Evolutionary conservation across 2,888 invertebrate genomes (phyloP).

Genomic region (Arge pagana): DNA sequence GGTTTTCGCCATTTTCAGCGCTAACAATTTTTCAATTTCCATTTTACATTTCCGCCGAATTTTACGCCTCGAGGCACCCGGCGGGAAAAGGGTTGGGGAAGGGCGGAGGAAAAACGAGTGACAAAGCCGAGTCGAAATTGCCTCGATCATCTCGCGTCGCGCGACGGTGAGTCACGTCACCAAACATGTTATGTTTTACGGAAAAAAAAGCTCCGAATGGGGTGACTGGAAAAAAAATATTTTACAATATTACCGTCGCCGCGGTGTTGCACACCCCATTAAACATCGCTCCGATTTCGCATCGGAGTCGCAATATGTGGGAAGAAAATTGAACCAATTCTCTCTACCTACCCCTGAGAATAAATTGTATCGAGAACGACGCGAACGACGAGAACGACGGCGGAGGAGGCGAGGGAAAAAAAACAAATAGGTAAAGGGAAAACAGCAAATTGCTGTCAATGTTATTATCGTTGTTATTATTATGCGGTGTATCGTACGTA

Average conservation of each 20-base stretch:
- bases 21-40: slow-evolving; percentile 39
- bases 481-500: neutral
- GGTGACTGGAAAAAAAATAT: neutral
- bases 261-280: neutral
- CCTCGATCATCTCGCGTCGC: slow-evolving; percentile 30
- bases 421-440: no score
- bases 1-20: slow-evolving; percentile 24
- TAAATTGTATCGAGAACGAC: no score
- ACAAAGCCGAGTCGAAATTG: slow-evolving; percentile 35
- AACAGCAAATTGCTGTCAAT: neutral
- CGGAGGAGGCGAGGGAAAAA: no score
- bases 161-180: slow-evolving; percentile 31
- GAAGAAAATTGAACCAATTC: no score
- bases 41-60: slow-evolving; percentile 33
- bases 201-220: neutral
- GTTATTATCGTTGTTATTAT: neutral
- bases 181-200: neutral
- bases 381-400: no score
- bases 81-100: neutral
- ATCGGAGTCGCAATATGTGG: no score
- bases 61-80: slow-evolving; percentile 34
- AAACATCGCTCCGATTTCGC: no score
- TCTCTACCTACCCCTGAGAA: no score
- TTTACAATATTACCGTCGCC: neutral
- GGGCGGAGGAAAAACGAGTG: slow-evolving; percentile 29